These are phyloP conservation scores for Manis javanica DNA, from an alignment of 2,797 vertebrate genomes.

Conservation along the genomic window DNA sequence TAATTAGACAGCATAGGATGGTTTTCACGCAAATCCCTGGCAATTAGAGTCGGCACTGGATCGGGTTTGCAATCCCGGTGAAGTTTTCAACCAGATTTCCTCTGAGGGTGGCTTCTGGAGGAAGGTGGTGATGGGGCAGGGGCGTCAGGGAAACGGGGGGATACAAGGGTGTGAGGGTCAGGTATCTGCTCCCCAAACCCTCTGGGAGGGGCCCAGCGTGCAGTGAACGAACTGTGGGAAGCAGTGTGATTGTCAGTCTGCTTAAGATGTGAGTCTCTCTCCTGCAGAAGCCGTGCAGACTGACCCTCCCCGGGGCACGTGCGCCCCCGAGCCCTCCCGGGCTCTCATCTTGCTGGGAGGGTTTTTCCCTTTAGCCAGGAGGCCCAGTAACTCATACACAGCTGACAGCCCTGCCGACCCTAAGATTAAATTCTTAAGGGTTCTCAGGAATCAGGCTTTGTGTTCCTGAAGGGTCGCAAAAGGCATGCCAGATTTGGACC, in stretches of 20 bases:
- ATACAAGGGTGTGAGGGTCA: neutral
- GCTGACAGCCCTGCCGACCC: conserved; percentile 54
- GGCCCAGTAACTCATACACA: conserved; percentile 40
- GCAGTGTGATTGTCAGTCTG: neutral
- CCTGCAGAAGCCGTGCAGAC: neutral
- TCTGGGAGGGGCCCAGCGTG: neutral
- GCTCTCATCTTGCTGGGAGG: neutral
- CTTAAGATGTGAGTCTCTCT: conserved; percentile 4
- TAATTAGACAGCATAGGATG: conserved; percentile 73
- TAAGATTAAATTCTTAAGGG: conserved; percentile 63
- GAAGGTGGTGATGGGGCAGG: neutral
- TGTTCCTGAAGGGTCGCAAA: conserved; percentile 29
- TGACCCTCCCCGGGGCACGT: neutral
- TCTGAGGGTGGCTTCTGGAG: neutral
- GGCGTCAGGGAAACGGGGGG: neutral
- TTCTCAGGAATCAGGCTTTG: conserved; percentile 55
- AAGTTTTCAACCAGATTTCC: conserved; percentile 65
- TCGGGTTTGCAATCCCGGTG: conserved; percentile 70
- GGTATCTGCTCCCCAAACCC: neutral
- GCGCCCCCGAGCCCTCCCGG: neutral
- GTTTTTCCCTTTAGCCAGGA: conserved; percentile 54
- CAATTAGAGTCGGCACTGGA: conserved; percentile 70
- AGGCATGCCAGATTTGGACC: neutral
- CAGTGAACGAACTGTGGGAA: neutral
- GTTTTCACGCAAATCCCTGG: conserved; percentile 77